phyloP scores from a whole-genome alignment of 1,140 invertebrate species.

The Cydia splendana region DNA sequence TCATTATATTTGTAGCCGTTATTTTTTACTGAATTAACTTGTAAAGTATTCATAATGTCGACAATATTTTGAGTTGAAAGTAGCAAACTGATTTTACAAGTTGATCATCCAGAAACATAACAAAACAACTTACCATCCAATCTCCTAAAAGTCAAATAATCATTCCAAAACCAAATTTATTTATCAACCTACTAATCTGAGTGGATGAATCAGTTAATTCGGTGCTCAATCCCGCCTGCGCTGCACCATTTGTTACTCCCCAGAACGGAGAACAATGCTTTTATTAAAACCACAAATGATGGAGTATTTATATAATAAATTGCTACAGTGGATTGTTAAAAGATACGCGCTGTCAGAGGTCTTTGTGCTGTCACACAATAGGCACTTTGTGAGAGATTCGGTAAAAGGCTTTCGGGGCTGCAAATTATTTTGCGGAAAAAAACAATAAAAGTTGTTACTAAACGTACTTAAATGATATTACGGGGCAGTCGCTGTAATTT shows the following conservation, averaged over 20 bases:
- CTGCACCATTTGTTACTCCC: constrained; percentile 41
- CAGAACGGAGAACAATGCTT: constrained; percentile 40
- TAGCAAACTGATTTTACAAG: not conserved
- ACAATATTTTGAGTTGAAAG: too few relatives aligned
- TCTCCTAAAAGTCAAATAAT: constrained; percentile 5
- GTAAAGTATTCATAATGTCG: too few relatives aligned
- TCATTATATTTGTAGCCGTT: too few relatives aligned
- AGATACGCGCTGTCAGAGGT: constrained; percentile 48
- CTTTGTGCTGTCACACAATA: constrained; percentile 51
- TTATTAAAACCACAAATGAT: constrained; percentile 46
- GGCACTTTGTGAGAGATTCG: constrained; percentile 43
- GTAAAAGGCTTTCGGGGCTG: constrained; percentile 43
- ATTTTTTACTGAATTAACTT: too few relatives aligned
- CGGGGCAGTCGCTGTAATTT: constrained; percentile 27
- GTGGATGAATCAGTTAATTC: constrained; percentile 36
- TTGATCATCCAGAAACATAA: not conserved
- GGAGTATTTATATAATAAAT: constrained; percentile 53
- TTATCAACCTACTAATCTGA: constrained; percentile 27
- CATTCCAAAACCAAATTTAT: constrained; percentile 9
- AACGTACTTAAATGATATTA: constrained; percentile 42
- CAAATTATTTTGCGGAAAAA: constrained; percentile 43
- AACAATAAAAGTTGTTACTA: constrained; percentile 35
- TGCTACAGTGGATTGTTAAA: constrained; percentile 43
- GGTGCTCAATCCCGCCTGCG: constrained; percentile 27
- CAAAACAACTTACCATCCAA: not conserved